A percentile compares a stretch with the other conserved stretches of the same genome.
These are phyloP conservation scores for Oceanites oceanicus DNA, from an alignment of 2,113 vertebrate genomes.

Conservation along the genomic window DNA sequence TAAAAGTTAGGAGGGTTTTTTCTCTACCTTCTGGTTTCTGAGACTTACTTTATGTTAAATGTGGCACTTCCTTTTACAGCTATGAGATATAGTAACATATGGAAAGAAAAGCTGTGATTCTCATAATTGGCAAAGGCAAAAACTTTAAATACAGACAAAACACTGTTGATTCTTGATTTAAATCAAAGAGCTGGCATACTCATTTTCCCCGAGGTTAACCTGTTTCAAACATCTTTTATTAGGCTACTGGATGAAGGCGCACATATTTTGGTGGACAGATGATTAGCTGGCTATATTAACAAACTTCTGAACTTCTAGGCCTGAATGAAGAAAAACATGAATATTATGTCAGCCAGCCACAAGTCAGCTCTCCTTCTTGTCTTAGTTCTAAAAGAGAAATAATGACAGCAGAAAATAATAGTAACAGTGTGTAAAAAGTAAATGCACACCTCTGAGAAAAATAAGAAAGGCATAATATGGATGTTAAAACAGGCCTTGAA, in stretches of 20 bases:
- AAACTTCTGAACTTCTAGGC: neutral
- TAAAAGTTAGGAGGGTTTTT: neutral
- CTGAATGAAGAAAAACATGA: neutral
- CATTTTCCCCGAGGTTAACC: neutral
- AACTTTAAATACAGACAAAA: slow-evolving; percentile 22
- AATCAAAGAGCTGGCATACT: neutral
- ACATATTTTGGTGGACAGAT: neutral
- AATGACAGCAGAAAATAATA: neutral
- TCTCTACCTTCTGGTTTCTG: neutral
- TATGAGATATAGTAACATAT: neutral
- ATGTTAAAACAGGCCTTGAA: neutral
- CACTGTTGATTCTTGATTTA: slow-evolving; percentile 5
- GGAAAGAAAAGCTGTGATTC: slow-evolving; percentile 16
- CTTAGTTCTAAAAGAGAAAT: neutral
- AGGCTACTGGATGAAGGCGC: neutral
- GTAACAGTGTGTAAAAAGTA: neutral
- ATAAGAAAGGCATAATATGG: neutral
- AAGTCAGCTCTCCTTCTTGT: neutral
- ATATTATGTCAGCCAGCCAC: neutral
- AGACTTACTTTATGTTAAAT: slow-evolving; percentile 19
- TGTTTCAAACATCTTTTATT: neutral
- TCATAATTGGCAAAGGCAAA: neutral
- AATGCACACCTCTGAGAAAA: neutral
- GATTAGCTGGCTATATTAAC: neutral
- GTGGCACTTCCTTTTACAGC: neutral